Evolutionary conservation across 2,888 invertebrate species (phyloP).

Genomic region (Epinotia brunnichana): DNA sequence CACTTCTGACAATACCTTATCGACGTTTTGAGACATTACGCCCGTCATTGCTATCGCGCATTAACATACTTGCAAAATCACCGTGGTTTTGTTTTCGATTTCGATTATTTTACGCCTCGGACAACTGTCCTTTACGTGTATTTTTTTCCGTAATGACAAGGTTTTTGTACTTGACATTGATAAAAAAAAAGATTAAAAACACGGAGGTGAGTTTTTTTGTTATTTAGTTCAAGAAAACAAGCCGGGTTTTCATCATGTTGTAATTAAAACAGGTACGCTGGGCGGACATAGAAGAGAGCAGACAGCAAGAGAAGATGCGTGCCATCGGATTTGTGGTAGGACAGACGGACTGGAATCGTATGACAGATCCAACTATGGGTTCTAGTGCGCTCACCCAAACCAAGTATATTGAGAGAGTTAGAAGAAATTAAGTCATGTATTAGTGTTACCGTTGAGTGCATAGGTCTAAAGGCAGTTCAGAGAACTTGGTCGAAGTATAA

Average conservation of each 20-base stretch:
- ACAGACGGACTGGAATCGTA: slow-evolving; percentile 97
- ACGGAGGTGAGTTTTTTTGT: slow-evolving; percentile 57
- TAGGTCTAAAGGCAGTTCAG: background rate
- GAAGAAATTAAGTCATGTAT: slow-evolving; percentile 52
- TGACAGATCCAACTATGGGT: slow-evolving; percentile 96
- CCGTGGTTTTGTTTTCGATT: slow-evolving; percentile 24
- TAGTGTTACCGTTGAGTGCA: slow-evolving; percentile 22
- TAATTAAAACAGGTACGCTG: slow-evolving; percentile 93
- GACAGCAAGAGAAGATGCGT: slow-evolving; percentile 95
- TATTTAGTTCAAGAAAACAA: slow-evolving; percentile 45
- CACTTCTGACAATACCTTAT: background rate
- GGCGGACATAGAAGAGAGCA: slow-evolving; percentile 98
- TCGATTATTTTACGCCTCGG: slow-evolving; percentile 8
- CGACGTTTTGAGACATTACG: slow-evolving; percentile 1
- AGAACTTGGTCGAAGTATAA: background rate
- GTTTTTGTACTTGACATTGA: slow-evolving; percentile 22
- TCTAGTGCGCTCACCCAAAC: slow-evolving; percentile 95
- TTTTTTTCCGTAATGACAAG: slow-evolving; percentile 23
- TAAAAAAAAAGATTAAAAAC: slow-evolving; percentile 34
- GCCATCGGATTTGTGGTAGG: slow-evolving; percentile 98
- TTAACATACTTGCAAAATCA: background rate
- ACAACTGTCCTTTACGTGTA: slow-evolving; percentile 26
- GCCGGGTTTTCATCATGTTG: slow-evolving; percentile 69
- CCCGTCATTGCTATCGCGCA: slow-evolving; percentile 10
- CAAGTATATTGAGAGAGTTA: slow-evolving; percentile 92